These are phyloP conservation scores for chimpanzee (Pan troglodytes) DNA, from an alignment of 2,113 vertebrate species.

Conservation along the genomic window NHGRI_mPanTro3-v2.1_pri NC_072409.2:13993001-13993500, in stretches of 20 bases:
- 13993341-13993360: neutral
- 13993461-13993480: no score
- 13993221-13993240: neutral
- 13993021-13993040: neutral
- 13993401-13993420: neutral
- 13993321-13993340: neutral
- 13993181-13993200: neutral
- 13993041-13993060: neutral
- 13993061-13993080: neutral
- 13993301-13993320: neutral
- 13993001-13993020: neutral
- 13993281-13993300: neutral
- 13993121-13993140: neutral
- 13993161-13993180: neutral
- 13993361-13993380: neutral
- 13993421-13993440: neutral
- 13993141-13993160: neutral
- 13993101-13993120: neutral
- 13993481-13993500: no score
- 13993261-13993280: neutral
- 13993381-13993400: neutral
- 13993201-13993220: neutral
- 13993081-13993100: neutral
- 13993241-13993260: neutral
- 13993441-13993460: no score